Percentiles rank a stretch among this genome's conserved stretches.
Conservation (phyloP, 2,888 invertebrate genomes). For the Diabrotica balteata region DNA sequence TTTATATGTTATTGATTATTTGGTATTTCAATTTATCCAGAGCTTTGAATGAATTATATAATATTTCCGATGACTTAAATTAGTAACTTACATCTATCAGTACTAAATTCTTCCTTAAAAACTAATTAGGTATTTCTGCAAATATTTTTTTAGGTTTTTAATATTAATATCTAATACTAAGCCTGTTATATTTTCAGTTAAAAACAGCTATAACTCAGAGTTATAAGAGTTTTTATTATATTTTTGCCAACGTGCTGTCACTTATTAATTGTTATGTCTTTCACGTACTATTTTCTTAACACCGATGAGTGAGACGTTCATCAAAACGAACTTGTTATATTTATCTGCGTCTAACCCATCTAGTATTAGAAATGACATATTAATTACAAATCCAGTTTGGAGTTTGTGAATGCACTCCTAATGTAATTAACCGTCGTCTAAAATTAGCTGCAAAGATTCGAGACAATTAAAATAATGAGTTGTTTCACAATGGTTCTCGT, state of each 20-base stretch:
- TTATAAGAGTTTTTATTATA: no score
- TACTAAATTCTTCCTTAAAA: no score
- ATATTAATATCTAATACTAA: no score
- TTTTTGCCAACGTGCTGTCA: not conserved
- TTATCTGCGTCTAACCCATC: constrained; percentile 6
- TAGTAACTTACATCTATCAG: no score
- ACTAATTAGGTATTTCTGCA: no score
- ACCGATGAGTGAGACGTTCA: not conserved
- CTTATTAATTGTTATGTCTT: not conserved
- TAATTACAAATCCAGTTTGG: constrained; percentile 17
- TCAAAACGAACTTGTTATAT: constrained; percentile 11
- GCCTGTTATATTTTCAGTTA: no score
- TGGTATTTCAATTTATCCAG: no score
- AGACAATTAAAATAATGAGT: constrained; percentile 38
- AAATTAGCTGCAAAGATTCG: constrained; percentile 26
- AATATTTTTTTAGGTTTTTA: no score
- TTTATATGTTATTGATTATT: no score
- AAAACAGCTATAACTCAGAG: no score
- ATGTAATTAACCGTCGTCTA: constrained; percentile 25
- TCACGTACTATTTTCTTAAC: not conserved
- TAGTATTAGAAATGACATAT: constrained; percentile 20
- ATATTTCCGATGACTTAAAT: no score
- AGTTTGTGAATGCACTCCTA: constrained; percentile 19
- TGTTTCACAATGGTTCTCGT: constrained; percentile 36
- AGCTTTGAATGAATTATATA: no score